Evolutionary conservation across 2,113 vertebrate species (phyloP).

Genomic region (Arvicanthis niloticus): DNA sequence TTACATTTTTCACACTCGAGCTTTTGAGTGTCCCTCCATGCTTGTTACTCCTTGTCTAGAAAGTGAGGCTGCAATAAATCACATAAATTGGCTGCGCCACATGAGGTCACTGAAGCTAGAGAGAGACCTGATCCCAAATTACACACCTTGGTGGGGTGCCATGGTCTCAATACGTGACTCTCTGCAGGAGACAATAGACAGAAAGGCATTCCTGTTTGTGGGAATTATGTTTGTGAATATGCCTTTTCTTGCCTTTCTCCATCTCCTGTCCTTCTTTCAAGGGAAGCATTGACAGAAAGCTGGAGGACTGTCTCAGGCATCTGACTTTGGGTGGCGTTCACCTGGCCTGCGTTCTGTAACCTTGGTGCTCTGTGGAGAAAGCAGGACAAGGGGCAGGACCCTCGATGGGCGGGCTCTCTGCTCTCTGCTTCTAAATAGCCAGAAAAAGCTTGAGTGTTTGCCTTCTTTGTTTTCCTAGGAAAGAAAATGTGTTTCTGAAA

Average conservation of each 20-base stretch:
- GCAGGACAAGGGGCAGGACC: neutral
- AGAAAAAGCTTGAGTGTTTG: constrained; percentile 21
- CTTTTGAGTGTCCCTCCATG: neutral
- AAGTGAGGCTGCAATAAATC: constrained; percentile 42
- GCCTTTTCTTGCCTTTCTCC: neutral
- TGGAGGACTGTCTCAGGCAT: neutral
- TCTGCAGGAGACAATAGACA: neutral
- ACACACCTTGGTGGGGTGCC: neutral
- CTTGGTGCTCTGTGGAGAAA: neutral
- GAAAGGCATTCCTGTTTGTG: neutral
- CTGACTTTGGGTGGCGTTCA: neutral
- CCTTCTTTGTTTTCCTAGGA: neutral
- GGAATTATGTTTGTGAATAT: neutral
- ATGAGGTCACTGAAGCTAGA: constrained; percentile 18
- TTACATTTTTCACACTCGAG: constrained; percentile 31
- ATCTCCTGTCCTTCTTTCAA: neutral
- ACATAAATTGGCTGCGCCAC: neutral
- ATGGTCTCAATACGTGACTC: neutral
- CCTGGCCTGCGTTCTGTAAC: neutral
- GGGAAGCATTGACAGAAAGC: neutral
- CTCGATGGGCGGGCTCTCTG: neutral
- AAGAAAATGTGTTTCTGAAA: constrained; percentile 44
- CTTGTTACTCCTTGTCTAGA: neutral
- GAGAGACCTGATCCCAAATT: neutral
- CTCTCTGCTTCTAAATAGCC: neutral